These are phyloP conservation scores for Osmerus eperlanus DNA, from an alignment of 2,113 vertebrate species.

Conservation along the genomic window DNA sequence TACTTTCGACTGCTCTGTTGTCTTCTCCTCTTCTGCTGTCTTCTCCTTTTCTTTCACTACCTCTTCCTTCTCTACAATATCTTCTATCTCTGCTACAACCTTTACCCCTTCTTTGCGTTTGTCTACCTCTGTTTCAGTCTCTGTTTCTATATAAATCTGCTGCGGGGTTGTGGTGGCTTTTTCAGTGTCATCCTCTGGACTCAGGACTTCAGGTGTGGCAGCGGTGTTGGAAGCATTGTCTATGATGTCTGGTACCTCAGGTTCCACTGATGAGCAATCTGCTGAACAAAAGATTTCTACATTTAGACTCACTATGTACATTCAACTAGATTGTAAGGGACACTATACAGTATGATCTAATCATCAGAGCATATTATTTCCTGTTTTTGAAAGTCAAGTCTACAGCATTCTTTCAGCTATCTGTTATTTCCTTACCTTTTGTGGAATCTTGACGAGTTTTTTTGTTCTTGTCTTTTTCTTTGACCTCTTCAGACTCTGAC, in stretches of 20 bases:
- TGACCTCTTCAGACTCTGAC: conserved; percentile 59
- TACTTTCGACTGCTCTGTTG: conserved; percentile 33
- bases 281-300: conserved; percentile 15
- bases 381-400: too few species aligned
- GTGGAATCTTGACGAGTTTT: conserved; percentile 31
- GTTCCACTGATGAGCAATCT: conserved; percentile 14
- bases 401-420: neutral
- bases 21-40: conserved; percentile 44
- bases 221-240: neutral
- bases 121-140: conserved; percentile 41
- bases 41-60: conserved; percentile 66
- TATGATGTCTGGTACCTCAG: neutral
- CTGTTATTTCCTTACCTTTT: conserved; percentile 42
- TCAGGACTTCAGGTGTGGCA: neutral
- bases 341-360: neutral
- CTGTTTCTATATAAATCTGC: conserved; percentile 23
- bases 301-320: too few species aligned
- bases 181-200: conserved; percentile 31
- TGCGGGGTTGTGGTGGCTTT: conserved; percentile 21
- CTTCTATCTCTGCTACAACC: conserved; percentile 33
- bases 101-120: conserved; percentile 52
- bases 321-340: neutral
- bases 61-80: conserved; percentile 59
- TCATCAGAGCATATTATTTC: neutral
- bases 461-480: conserved; percentile 45